Evolutionary conservation across 2,797 vertebrate species (phyloP), one percentile per base, ranked within the genome.

Genomic region (Tarsius wallacei): DNA sequence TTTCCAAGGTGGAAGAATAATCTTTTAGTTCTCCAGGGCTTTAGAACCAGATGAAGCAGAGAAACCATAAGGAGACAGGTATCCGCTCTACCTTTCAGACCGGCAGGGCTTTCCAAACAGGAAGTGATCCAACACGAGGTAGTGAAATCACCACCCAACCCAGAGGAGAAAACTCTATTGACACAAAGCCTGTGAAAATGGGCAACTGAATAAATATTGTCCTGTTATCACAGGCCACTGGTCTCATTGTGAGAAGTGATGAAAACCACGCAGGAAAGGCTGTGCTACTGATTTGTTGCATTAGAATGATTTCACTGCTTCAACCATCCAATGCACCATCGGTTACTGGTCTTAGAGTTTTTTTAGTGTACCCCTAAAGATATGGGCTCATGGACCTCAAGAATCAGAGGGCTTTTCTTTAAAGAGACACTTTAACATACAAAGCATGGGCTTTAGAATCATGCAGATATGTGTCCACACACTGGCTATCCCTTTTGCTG

Each of bases 1-100:
- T 59, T 94, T 88, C 70, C 90, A 85, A 86, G n/a, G 73, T 68
- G 13, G n/a, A 82, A 61, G 7, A 90, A 90, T 22, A 42, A 64
- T 66, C 24, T 13, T 61, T 87, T 26, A 57, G 51, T 74, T 91
- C 42, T 76, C 82, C 15, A 16, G 3, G 59, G 47, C 28, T 10
- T 93, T 85, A 87, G 82, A 97, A 92, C 17, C 57, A 73, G 42
- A n/a, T 59, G 19, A 93, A 85, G 53, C n/a, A 84, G 84, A 90
- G 77, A 68, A 88, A 66, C 33, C 51, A 68, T 9, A 68, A 66
- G 22, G 74, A 78, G 61, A 91, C 10, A 49, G 57, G 33, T 49
- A 49, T 3, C 31, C 8, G 24, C 3, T 59, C 6, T 42, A 89
- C 4, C 2, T 55, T 80, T 76, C 31, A 36, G 57, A 91, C 3